Evolutionary conservation across 2,888 invertebrate species (phyloP), one percentile per base, ranked within the genome.

Genomic region (Microctonus brassicae): DNA sequence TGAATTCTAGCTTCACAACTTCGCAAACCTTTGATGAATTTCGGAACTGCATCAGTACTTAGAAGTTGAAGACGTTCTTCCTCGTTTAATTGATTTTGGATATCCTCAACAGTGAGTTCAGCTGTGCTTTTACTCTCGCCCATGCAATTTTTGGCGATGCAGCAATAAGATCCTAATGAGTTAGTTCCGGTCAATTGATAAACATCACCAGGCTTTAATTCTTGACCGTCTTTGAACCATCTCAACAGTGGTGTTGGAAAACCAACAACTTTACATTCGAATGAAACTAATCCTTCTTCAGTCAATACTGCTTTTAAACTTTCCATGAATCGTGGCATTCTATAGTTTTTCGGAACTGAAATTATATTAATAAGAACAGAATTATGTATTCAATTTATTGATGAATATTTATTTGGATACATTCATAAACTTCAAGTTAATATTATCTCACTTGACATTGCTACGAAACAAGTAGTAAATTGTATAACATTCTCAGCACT

Each of bases 221-320:
- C 96, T 84, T 96, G 94, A 0, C 96, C 96, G 85, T 97, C 97
- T 88, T 96, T 97, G 87, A 95, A 97, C 97, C 97, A 97, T 82
- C 94, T 92, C 0, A 97, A 89, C 63, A 93, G 89, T 0, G 97
- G 97, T 0, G 96, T 96, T 0, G 97, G 97, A 79, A 95, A 96
- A 0, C 96, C 97, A 1, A 96, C 96, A 0, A 97, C 96, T 87
- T 97, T 97, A 85, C 97, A 97, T 84, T 97, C 97, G 83, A 97
- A 97, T 0, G 96, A 96, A 0, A 97, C 97, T 36, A 97, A 88
- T 0, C 97, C 97, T 88, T 97, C 97, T 84, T 97, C 96, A 0
- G 97, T 96, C 57, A 97, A 89, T 55, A 97, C 93, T 9, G 97
- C 97, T 87, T 95, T 94, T 10, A 97, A 89, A 80, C 94, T 95